phyloP scores from a whole-genome alignment of 64 coral and sea anemone genomes.

The Montipora capricornis region DNA sequence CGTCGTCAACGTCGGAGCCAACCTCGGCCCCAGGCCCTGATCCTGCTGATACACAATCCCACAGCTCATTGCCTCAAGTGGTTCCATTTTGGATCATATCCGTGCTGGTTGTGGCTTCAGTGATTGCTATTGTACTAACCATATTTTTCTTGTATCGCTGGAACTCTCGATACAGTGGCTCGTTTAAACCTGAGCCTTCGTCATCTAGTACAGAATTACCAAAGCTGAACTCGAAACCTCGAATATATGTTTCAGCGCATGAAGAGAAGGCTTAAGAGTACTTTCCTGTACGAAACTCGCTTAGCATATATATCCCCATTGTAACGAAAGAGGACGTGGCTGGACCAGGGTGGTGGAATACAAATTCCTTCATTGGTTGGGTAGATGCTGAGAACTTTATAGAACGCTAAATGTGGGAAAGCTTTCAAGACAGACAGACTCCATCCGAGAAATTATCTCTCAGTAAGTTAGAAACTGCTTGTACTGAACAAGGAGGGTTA shows the following conservation, averaged over 20 bases:
- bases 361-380: neutral
- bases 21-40: neutral
- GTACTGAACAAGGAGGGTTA: no score
- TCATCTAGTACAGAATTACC: slow-evolving; percentile 27
- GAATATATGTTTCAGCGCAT: slow-evolving; percentile 23
- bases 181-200: slow-evolving; percentile 63
- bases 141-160: slow-evolving; percentile 71
- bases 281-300: neutral
- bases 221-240: slow-evolving; percentile 17
- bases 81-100: slow-evolving; percentile 71
- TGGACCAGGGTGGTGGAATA: neutral
- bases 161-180: slow-evolving; percentile 74
- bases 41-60: neutral
- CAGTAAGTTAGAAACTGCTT: no score
- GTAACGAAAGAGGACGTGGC: neutral
- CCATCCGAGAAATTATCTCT: no score
- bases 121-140: slow-evolving; percentile 50
- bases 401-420: neutral
- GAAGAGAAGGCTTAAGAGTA: slow-evolving; percentile 13
- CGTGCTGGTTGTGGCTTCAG: slow-evolving; percentile 38
- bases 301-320: neutral
- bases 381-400: neutral
- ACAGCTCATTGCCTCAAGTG: neutral
- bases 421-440: neutral
- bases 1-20: neutral